phyloP scores from a whole-genome alignment of 1,140 invertebrate genomes.

The Ostrea denselamellosa region DNA sequence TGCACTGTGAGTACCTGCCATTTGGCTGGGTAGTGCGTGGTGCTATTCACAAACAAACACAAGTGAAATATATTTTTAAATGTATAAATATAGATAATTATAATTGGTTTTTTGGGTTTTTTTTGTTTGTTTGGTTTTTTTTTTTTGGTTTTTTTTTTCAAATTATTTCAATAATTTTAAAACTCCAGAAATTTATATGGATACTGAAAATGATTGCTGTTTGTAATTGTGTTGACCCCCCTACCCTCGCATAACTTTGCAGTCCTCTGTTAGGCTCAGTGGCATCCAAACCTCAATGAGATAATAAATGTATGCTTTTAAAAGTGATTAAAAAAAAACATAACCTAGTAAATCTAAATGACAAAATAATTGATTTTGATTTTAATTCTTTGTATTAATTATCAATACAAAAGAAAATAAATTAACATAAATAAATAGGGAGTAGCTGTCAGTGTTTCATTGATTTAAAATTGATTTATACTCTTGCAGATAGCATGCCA shows the following conservation, averaged over 20 bases:
- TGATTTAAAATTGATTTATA: background rate
- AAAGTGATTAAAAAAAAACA: background rate
- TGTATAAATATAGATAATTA: too few species aligned
- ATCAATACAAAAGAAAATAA: background rate
- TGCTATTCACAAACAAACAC: background rate
- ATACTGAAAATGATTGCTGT: too few species aligned
- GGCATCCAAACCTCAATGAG: background rate
- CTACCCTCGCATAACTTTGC: too few species aligned
- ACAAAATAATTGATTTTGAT: background rate
- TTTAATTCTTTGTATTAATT: background rate
- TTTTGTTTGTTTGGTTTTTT: too few species aligned
- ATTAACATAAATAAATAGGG: background rate
- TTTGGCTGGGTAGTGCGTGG: background rate
- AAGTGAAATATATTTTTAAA: background rate
- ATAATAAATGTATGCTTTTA: background rate
- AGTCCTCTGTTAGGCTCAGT: too few species aligned
- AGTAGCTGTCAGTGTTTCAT: background rate
- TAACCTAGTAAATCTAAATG: background rate
- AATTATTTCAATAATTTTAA: too few species aligned
- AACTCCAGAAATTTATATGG: too few species aligned
- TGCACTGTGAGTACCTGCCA: background rate
- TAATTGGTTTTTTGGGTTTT: too few species aligned
- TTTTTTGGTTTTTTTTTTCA: too few species aligned
- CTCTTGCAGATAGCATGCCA: conserved; percentile 7
- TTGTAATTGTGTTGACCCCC: too few species aligned